Evolutionary conservation across 2,797 vertebrate genomes (phyloP).

Genomic region (Neostethus bicornis): DNA sequence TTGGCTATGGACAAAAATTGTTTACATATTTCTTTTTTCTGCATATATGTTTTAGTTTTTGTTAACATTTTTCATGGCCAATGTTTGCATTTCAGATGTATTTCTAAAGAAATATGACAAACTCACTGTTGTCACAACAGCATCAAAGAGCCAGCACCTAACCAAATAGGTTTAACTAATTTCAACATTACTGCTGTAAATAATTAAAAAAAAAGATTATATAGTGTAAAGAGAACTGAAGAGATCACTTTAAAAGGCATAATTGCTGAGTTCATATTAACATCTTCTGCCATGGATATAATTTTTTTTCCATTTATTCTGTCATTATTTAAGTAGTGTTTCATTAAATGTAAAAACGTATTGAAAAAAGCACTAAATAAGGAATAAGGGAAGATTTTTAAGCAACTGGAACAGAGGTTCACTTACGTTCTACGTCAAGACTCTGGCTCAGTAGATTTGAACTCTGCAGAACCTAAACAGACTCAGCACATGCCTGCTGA

Average conservation of each 20-base stretch:
- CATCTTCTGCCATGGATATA: background rate
- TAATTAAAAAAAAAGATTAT: background rate
- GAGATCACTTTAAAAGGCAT: conserved; percentile 4
- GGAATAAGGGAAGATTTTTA: background rate
- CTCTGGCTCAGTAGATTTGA: conserved; percentile 2
- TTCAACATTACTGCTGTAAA: background rate
- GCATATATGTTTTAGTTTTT: background rate
- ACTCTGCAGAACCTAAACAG: background rate
- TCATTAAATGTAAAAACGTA: background rate
- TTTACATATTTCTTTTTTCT: background rate
- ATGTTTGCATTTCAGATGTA: background rate
- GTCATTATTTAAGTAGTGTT: background rate
- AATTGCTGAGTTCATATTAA: background rate
- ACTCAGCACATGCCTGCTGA: background rate
- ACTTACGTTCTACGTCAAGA: conserved; percentile 1
- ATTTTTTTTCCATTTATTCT: background rate
- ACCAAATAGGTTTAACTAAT: background rate
- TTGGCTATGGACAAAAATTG: background rate
- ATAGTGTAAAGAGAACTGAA: background rate
- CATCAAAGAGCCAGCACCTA: background rate
- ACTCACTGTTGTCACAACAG: background rate
- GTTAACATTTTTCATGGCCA: background rate
- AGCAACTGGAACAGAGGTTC: background rate
- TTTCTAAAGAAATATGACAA: too few species aligned
- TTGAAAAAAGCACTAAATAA: conserved; percentile 2